phyloP scores from a whole-genome alignment of 2,888 invertebrate species.

The Agrilus cyanescens region DNA sequence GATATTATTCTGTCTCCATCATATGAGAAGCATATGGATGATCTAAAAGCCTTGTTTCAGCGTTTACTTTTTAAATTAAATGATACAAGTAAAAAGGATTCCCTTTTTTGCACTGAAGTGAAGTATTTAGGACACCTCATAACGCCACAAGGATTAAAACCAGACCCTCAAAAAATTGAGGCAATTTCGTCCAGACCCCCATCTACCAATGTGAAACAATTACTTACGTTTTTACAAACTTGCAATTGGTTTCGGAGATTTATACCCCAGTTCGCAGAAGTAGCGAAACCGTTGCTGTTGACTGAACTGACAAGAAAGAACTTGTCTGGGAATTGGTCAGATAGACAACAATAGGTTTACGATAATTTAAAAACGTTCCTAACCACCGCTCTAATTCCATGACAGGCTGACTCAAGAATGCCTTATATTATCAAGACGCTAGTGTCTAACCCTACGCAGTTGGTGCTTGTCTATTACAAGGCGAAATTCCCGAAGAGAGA shows the following conservation, averaged over 20 bases:
- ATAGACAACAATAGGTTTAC: constrained; percentile 11
- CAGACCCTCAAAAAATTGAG: constrained; percentile 15
- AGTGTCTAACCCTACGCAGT: constrained; percentile 19
- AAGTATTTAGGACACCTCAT: constrained; percentile 9
- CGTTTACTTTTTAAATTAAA: constrained; percentile 13
- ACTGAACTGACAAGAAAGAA: constrained; percentile 11
- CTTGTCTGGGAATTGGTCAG: constrained; percentile 8
- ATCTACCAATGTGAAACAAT: constrained; percentile 14
- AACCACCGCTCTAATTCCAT: constrained; percentile 16
- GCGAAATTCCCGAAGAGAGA: constrained; percentile 13
- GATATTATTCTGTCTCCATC: constrained; percentile 18
- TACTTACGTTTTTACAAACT: constrained; percentile 17
- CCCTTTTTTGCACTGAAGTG: constrained; percentile 10
- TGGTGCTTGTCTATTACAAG: constrained; percentile 16
- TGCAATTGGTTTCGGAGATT: constrained; percentile 14
- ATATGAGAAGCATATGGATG: constrained; percentile 16
- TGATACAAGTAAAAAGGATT: constrained; percentile 16
- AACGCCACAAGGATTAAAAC: constrained; percentile 12
- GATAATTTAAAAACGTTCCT: constrained; percentile 13
- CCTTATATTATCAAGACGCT: constrained; percentile 19
- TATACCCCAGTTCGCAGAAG: constrained; percentile 11
- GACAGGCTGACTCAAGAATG: constrained; percentile 13
- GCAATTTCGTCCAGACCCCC: constrained; percentile 11
- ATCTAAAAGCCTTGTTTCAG: constrained; percentile 13
- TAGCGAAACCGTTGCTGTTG: constrained; percentile 12